Percentiles rank a stretch among this genome's conserved stretches.
phyloP scores from a whole-genome alignment of 2,888 invertebrate genomes.

The Stictocephala bisonia region DNA sequence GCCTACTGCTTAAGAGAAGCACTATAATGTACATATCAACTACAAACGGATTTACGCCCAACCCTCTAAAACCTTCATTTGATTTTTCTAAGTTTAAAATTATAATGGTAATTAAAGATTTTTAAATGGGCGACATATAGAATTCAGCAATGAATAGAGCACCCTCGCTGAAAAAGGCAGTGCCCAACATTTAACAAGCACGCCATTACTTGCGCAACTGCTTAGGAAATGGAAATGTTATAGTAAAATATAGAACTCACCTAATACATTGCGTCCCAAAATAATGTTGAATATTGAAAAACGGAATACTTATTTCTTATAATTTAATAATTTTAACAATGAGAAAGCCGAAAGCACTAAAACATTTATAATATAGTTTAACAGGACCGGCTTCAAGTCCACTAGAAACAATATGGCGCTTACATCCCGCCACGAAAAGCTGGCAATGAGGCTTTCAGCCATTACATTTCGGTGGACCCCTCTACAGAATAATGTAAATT shows the following conservation, averaged over 20 bases:
- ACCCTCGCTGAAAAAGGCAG: constrained; percentile 26
- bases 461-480: constrained; percentile 51
- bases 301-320: background rate
- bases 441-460: constrained; percentile 63
- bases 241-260: constrained; percentile 9
- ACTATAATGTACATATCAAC: too few relatives aligned
- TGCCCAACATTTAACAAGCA: constrained; percentile 22
- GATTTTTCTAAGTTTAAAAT: too few relatives aligned
- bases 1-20: too few relatives aligned
- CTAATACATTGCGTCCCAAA: constrained; percentile 45
- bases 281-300: constrained; percentile 36
- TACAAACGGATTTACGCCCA: too few relatives aligned
- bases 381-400: constrained; percentile 74
- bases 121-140: too few relatives aligned
- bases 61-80: too few relatives aligned
- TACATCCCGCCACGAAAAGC: constrained; percentile 70
- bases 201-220: constrained; percentile 52
- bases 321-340: background rate
- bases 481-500: constrained; percentile 47
- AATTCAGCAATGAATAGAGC: too few relatives aligned
- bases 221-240: background rate
- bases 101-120: too few relatives aligned
- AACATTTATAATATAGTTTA: constrained; percentile 31
- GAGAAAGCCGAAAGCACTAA: background rate
- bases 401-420: constrained; percentile 82